A percentile compares a stretch with the other conserved stretches of the same genome.
phyloP scores from a whole-genome alignment of 2,888 invertebrate genomes.

The Siphonodentalium dalli region DNA sequence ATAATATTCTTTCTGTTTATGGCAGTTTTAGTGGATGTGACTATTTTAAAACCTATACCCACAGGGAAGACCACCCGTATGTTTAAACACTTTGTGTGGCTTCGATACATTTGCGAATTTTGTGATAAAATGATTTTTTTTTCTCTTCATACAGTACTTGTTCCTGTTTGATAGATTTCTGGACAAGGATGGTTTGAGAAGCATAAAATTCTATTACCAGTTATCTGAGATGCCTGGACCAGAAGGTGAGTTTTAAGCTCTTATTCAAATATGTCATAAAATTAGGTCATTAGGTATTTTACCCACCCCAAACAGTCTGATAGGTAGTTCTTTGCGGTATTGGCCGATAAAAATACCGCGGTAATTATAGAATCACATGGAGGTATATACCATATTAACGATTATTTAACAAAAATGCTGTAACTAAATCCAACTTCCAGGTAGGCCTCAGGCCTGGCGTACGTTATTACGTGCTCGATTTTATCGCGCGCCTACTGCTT shows the following conservation, averaged over 20 bases:
- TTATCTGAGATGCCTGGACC: slow-evolving; percentile 73
- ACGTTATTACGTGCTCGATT: too few relatives aligned
- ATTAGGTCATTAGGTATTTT: background rate
- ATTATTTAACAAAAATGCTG: too few relatives aligned
- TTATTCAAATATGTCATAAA: background rate
- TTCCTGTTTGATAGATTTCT: slow-evolving; percentile 67
- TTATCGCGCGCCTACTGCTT: too few relatives aligned
- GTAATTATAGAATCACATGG: too few relatives aligned
- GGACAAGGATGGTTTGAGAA: slow-evolving; percentile 72
- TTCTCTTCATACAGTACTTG: slow-evolving; percentile 39
- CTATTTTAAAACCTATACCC: background rate
- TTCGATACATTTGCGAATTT: too few relatives aligned
- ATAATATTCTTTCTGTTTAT: background rate
- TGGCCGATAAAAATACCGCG: too few relatives aligned
- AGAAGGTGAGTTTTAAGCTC: slow-evolving; percentile 59
- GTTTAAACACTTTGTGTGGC: too few relatives aligned
- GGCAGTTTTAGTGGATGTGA: background rate
- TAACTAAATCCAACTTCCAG: too few relatives aligned
- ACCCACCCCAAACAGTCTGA: background rate
- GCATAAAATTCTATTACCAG: slow-evolving; percentile 75
- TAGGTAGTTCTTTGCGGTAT: background rate
- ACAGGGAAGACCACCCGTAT: too few relatives aligned
- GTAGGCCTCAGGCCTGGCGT: too few relatives aligned
- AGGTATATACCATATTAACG: too few relatives aligned
- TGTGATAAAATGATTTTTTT: background rate